Evolutionary conservation across 2,113 vertebrate species (phyloP).

Genomic region (Odocoileus hemionus): DNA sequence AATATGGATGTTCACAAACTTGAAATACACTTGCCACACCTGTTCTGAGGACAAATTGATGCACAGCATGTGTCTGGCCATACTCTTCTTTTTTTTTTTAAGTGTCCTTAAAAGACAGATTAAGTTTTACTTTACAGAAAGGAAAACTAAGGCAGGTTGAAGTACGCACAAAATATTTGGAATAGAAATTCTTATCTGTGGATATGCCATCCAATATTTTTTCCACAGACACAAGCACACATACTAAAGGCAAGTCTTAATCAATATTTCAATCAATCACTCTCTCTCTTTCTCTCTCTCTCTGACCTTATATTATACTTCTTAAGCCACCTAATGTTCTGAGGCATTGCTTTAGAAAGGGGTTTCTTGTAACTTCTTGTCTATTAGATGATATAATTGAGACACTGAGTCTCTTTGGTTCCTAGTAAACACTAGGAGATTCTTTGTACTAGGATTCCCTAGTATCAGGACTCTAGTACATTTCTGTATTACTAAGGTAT

Average conservation of each 20-base stretch:
- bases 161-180: background rate
- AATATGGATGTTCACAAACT: rapidly evolving
- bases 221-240: background rate
- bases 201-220: background rate
- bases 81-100: background rate
- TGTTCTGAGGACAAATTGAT: background rate
- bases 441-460: background rate
- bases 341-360: background rate
- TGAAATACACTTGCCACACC: background rate
- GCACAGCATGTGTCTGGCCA: background rate
- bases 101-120: background rate
- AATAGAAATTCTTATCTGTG: background rate
- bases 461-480: rapidly evolving
- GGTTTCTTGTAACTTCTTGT: background rate
- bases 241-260: background rate
- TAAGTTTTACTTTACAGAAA: background rate
- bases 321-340: background rate
- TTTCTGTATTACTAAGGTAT: background rate
- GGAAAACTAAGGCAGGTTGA: background rate
- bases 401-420: background rate
- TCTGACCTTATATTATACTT: background rate
- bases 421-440: background rate
- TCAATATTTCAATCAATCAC: background rate
- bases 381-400: background rate
- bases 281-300: background rate